These are phyloP conservation scores for Ochropleura plecta DNA, from an alignment of 2,888 invertebrate species.

Conservation along the genomic window DNA sequence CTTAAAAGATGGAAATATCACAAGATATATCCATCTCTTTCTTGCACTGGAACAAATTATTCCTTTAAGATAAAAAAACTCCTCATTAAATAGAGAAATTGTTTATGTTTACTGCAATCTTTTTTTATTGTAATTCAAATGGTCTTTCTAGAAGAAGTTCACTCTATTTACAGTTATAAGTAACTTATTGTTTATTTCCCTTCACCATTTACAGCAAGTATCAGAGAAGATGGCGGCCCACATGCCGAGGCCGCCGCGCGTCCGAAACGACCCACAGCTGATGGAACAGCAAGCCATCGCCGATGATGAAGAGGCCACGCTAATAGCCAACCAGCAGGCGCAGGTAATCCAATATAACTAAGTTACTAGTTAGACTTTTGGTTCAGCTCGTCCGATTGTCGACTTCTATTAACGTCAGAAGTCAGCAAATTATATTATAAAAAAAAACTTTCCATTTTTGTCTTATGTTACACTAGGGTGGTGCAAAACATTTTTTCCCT, in stretches of 20 bases:
- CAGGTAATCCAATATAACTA: conserved; percentile 75
- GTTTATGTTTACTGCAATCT: too few species aligned
- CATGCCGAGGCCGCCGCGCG: conserved; percentile 84
- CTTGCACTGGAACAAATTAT: too few species aligned
- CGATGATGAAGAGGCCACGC: conserved; percentile 85
- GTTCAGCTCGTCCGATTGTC: too few species aligned
- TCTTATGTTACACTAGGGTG: not conserved
- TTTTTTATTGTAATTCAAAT: too few species aligned
- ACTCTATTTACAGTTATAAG: not conserved
- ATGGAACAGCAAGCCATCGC: conserved; percentile 83
- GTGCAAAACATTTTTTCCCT: not conserved
- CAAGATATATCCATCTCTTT: too few species aligned
- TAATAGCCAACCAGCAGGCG: conserved; percentile 87
- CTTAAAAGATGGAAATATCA: too few species aligned
- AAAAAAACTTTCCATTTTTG: too few species aligned
- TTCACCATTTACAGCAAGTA: conserved; percentile 85
- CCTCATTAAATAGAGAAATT: too few species aligned
- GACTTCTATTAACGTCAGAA: too few species aligned
- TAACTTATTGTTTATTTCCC: not conserved
- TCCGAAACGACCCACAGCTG: conserved; percentile 76
- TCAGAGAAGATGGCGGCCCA: conserved; percentile 93
- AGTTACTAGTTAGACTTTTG: not conserved
- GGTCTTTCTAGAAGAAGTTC: not conserved
- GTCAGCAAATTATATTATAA: too few species aligned
- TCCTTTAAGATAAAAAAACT: too few species aligned